phyloP scores from a whole-genome alignment of 2,888 invertebrate genomes.

The Scaeva pyrastri region DNA sequence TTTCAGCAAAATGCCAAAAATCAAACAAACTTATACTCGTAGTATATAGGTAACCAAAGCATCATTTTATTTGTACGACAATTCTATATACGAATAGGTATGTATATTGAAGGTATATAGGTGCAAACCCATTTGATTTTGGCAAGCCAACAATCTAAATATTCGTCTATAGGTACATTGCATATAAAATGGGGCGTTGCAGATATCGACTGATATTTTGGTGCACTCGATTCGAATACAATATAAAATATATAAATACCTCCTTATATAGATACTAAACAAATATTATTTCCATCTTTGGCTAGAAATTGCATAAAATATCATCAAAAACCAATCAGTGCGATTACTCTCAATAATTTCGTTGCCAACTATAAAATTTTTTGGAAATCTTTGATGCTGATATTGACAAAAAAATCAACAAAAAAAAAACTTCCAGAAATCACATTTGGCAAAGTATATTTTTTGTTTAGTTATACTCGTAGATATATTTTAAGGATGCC shows the following conservation, averaged over 20 bases:
- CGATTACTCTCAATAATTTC: constrained; percentile 80
- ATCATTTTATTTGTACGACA: constrained; percentile 4
- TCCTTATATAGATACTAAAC: constrained; percentile 1
- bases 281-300: constrained; percentile 60
- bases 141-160: constrained; percentile 62
- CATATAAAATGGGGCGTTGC: constrained; percentile 70
- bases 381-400: constrained; percentile 44
- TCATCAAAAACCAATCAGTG: constrained; percentile 78
- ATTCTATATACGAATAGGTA: too few species aligned
- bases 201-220: constrained; percentile 55
- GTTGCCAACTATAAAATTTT: constrained; percentile 72
- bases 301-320: constrained; percentile 72
- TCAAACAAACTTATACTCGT: too few species aligned
- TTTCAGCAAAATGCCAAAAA: constrained; percentile 37
- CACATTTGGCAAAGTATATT: constrained; percentile 64
- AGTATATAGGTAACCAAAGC: not conserved
- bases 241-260: not conserved
- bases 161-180: constrained; percentile 52
- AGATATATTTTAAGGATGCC: constrained; percentile 15
- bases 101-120: too few species aligned
- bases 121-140: constrained; percentile 45
- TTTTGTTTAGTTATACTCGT: constrained; percentile 18
- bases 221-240: constrained; percentile 36
- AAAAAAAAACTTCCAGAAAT: constrained; percentile 29
- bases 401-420: constrained; percentile 9